Evolutionary conservation across 2,888 invertebrate species (phyloP).

Genomic region (Xestobium rufovillosum): DNA sequence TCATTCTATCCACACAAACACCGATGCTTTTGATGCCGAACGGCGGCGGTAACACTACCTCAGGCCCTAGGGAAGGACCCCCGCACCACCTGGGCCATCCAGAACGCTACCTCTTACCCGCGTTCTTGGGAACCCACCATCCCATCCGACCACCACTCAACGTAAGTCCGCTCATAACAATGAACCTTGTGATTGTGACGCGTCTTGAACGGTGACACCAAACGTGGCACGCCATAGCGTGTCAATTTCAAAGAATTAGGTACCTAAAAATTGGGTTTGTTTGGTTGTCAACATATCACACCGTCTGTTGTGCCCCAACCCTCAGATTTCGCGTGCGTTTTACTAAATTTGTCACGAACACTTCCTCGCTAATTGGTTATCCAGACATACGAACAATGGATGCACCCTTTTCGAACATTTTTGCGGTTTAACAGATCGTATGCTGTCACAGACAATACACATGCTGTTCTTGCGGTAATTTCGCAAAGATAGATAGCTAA

Average conservation of each 20-base stretch:
- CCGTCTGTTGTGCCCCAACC: conserved; percentile 35
- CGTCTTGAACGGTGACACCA: too few relatives aligned
- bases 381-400: conserved; percentile 38
- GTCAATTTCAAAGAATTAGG: conserved; percentile 28
- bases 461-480: too few relatives aligned
- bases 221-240: conserved; percentile 22
- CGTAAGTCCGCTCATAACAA: conserved; percentile 26
- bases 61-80: conserved; percentile 24
- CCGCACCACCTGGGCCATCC: conserved; percentile 16
- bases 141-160: conserved; percentile 29
- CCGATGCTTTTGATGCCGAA: conserved; percentile 31
- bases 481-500: too few relatives aligned
- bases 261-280: conserved; percentile 30
- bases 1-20: conserved; percentile 6
- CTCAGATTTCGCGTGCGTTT: conserved; percentile 18
- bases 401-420: conserved; percentile 33
- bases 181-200: too few relatives aligned
- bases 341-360: conserved; percentile 37
- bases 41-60: conserved; percentile 26
- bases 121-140: conserved; percentile 27
- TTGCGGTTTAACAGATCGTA: conserved; percentile 40
- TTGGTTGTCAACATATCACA: conserved; percentile 43
- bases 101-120: conserved; percentile 11
- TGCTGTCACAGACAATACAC: conserved; percentile 26
- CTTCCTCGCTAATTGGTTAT: conserved; percentile 38